Evolutionary conservation across 2,888 invertebrate species (phyloP), one percentile per base, ranked within the genome.

Genomic region (Chamaedrilus cognettii): DNA sequence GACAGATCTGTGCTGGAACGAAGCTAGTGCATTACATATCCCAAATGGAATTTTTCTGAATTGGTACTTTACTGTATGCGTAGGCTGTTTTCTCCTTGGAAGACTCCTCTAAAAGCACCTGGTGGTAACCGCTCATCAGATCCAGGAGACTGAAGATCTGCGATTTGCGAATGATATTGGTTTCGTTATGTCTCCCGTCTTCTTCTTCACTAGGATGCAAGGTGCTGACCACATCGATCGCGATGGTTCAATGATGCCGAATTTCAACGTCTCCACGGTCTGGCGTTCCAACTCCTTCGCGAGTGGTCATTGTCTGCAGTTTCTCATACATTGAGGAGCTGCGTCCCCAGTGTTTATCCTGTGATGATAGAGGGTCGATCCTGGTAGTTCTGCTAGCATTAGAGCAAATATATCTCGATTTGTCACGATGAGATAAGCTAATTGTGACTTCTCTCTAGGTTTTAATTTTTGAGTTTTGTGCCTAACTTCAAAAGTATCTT

Each of bases 11-110:
- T 15, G 3, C n/a, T 28, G 11, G 28, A 58, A 28, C n/a, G 31
- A 7, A 7, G 58, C 7, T 58, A 5, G 28, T 7, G 58, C 58
- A 58, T 58, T 58, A 11, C 11, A 5, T 28, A 28, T 4, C n/a
- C 58, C 58, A 31, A 58, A 58, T 7, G 58, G 58, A 3, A 58
- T 7, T 23, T 26, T 15, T 15, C 23, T 55, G 23, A 55, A 55
- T 11, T 11, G 26, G 23, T 55, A 55, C 7, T 15, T 19, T 19
- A 7, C 55, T 15, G 19, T 55, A 15, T 7, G 55, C 7, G 55
- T 55, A 11, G 23, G 55, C 23, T 7, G 55, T 55, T 23, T 55
- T 55, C 15, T 55, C 19, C 26, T 23, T 15, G 7, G 55, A 15
- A n/a, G n/a, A n/a, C 42, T 42, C 11, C 11, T 19, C 42, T 19